These are phyloP conservation scores for Drosophila triauraria DNA, from an alignment of 1,140 invertebrate species.

Conservation along the genomic window DNA sequence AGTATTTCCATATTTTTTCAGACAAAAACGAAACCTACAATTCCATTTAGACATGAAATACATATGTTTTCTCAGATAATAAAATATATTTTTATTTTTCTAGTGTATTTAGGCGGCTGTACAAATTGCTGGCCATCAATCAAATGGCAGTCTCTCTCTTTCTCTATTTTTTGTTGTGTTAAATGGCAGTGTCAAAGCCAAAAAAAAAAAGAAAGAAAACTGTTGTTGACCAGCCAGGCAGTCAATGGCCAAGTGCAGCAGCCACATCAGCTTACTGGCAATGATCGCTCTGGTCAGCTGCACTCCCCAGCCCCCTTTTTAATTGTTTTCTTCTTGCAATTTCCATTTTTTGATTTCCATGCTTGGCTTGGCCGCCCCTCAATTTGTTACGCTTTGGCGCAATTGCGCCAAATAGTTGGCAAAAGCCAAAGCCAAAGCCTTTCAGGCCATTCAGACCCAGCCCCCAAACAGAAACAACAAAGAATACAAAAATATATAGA, in stretches of 20 bases:
- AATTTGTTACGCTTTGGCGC: constrained; percentile 72
- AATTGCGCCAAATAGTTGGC: constrained; percentile 79
- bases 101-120: constrained; percentile 16
- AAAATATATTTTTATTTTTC: constrained; percentile 5
- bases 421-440: constrained; percentile 30
- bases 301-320: constrained; percentile 37
- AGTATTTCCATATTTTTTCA: too few relatives aligned
- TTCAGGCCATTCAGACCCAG: constrained; percentile 10
- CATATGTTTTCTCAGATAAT: neutral
- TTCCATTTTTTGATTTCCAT: constrained; percentile 71
- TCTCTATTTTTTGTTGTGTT: constrained; percentile 2
- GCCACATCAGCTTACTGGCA: constrained; percentile 43
- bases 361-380: constrained; percentile 46
- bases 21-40: too few relatives aligned
- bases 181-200: constrained; percentile 67
- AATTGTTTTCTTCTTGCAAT: constrained; percentile 56
- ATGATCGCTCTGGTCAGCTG: constrained; percentile 71
- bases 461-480: constrained; percentile 12
- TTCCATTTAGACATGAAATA: neutral
- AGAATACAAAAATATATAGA: constrained; percentile 2
- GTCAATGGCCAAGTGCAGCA: constrained; percentile 62
- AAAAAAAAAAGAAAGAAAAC: constrained; percentile 28
- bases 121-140: constrained; percentile 66
- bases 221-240: constrained; percentile 28
- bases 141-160: constrained; percentile 36